phyloP scores from a whole-genome alignment of 1,140 invertebrate species.

The Drosophila sp. region DNA sequence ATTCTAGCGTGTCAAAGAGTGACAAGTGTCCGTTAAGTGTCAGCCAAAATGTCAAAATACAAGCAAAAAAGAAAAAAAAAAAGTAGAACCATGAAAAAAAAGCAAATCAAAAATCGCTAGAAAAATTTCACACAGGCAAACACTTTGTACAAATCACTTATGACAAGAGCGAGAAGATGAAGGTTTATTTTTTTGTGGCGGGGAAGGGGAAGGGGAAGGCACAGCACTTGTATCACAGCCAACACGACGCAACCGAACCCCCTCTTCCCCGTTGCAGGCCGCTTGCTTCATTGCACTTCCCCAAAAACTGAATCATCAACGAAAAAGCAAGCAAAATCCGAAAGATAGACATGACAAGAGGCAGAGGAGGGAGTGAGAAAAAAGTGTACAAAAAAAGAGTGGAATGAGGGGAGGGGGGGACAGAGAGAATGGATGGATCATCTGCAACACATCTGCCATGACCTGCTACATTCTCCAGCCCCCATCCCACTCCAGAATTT shows the following conservation, averaged over 20 bases:
- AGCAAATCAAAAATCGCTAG: conserved; percentile 2
- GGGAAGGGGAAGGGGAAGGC: background rate
- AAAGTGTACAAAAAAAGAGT: conserved; percentile 8
- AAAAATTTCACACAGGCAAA: conserved; percentile 53
- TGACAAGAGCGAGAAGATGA: conserved; percentile 33
- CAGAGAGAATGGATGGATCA: background rate
- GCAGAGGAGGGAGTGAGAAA: background rate
- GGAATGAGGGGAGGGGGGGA: background rate
- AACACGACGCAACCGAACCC: conserved; percentile 11
- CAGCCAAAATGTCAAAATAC: conserved; percentile 55
- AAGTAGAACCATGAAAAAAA: background rate
- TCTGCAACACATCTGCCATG: conserved; percentile 47
- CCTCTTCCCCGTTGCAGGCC: background rate
- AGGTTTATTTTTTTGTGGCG: background rate
- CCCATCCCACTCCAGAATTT: conserved; percentile 35
- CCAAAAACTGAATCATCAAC: conserved; percentile 74
- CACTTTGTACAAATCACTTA: conserved; percentile 77
- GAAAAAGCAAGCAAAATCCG: conserved; percentile 21
- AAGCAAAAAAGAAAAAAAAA: conserved; percentile 13
- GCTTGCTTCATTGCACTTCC: conserved; percentile 48
- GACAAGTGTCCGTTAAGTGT: conserved; percentile 72
- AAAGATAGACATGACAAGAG: background rate
- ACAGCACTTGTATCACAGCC: conserved; percentile 4
- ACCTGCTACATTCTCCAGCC: conserved; percentile 15
- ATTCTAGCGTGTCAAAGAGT: conserved; percentile 30